Conservation (phyloP, 2,797 vertebrate species). For the Pelochelys cantorii region DNA sequence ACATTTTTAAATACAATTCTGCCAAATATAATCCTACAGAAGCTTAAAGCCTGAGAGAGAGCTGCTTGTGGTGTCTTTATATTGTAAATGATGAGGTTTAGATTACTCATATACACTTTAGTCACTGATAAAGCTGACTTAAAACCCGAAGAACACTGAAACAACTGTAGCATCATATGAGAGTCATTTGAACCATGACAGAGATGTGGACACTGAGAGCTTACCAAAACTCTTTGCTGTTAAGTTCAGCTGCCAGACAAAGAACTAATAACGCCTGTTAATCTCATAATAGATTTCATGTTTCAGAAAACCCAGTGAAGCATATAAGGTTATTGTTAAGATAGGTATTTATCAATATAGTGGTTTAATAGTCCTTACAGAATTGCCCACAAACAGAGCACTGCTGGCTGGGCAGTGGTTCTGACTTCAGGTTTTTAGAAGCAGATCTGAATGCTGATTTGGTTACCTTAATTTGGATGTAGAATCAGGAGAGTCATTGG, state of each 20-base stretch:
- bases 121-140: conserved; percentile 51
- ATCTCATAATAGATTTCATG: fast-evolving
- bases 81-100: conserved; percentile 65
- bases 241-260: conserved; percentile 33
- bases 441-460: fast-evolving
- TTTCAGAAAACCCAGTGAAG: conserved; percentile 10
- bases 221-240: fast-evolving
- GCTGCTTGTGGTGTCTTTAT: conserved; percentile 56
- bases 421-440: neutral
- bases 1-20: conserved; percentile 76
- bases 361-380: neutral
- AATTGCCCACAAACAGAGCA: neutral
- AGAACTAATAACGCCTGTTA: conserved; percentile 14
- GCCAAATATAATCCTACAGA: conserved; percentile 72
- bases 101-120: conserved; percentile 70
- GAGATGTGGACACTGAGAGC: conserved; percentile 25
- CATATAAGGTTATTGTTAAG: conserved; percentile 5
- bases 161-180: conserved; percentile 50
- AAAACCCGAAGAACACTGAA: conserved; percentile 42
- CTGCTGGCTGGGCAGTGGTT: neutral
- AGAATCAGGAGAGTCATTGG: neutral
- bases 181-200: conserved; percentile 58
- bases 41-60: conserved; percentile 49
- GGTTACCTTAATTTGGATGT: neutral
- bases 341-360: fast-evolving